A percentile compares a stretch with the other conserved stretches of the same genome.
Conservation (phyloP, 1,140 invertebrate genomes). For the Chironomus tepperi region DNA sequence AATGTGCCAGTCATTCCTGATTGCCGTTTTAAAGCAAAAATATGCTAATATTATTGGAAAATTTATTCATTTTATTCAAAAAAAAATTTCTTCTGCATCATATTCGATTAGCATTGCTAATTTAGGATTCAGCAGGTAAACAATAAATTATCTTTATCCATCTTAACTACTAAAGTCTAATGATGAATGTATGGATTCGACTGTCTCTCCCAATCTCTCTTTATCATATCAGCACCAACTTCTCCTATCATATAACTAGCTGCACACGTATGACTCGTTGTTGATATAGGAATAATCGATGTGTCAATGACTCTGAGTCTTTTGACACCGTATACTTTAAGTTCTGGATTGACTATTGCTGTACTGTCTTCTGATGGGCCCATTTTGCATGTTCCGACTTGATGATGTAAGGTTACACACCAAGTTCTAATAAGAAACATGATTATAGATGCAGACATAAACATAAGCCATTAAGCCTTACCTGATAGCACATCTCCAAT, state of each 20-base stretch:
- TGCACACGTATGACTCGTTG: conserved; percentile 39
- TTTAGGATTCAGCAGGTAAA: too few relatives aligned
- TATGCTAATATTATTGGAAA: too few relatives aligned
- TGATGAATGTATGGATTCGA: not conserved
- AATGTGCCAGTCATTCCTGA: too few relatives aligned
- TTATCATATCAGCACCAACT: conserved; percentile 46
- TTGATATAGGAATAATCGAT: conserved; percentile 38
- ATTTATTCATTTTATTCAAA: too few relatives aligned
- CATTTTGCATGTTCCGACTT: conserved; percentile 48
- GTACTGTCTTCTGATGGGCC: conserved; percentile 38
- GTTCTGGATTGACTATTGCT: conserved; percentile 43
- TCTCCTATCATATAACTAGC: conserved; percentile 48
- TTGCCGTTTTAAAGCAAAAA: too few relatives aligned
- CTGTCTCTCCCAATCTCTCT: conserved; percentile 29
- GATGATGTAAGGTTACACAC: conserved; percentile 44
- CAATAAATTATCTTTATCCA: too few relatives aligned
- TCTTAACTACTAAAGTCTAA: too few relatives aligned
- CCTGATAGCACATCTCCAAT: conserved; percentile 42
- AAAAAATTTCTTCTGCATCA: too few relatives aligned
- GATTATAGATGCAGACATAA: too few relatives aligned
- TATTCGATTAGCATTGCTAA: too few relatives aligned
- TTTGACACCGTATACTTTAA: conserved; percentile 41
- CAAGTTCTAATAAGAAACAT: conserved; percentile 37
- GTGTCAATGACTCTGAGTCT: conserved; percentile 42
- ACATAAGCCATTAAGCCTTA: too few relatives aligned